Evolutionary conservation across 2,888 invertebrate genomes (phyloP).

Genomic region (Eilema sororculum): DNA sequence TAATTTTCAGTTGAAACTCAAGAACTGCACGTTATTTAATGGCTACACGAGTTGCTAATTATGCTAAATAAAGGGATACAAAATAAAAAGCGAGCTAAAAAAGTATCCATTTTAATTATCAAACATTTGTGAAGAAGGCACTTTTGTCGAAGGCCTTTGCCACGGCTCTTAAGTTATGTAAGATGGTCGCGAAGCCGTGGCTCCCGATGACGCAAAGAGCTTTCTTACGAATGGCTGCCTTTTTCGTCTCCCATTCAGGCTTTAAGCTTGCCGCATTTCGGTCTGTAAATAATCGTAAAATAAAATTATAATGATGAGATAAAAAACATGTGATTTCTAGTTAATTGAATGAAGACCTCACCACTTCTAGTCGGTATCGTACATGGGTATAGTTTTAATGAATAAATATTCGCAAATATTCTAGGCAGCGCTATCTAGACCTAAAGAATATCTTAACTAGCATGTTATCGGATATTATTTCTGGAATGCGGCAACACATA

Average conservation of each 20-base stretch:
- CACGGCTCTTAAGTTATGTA: conserved; percentile 17
- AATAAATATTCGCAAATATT: too few relatives aligned
- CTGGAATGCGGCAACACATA: too few relatives aligned
- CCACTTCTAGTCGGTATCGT: too few relatives aligned
- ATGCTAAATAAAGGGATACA: not conserved
- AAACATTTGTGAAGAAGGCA: conserved; percentile 21
- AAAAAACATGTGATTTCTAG: too few relatives aligned
- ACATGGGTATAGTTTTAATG: too few relatives aligned
- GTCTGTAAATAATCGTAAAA: conserved; percentile 8
- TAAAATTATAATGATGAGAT: not conserved
- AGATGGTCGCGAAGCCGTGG: conserved; percentile 13
- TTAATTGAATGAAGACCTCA: too few relatives aligned
- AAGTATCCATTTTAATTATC: conserved; percentile 7
- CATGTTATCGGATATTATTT: too few relatives aligned
- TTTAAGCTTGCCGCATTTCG: not conserved
- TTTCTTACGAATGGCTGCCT: conserved; percentile 12
- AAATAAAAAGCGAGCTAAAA: not conserved
- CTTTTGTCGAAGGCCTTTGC: conserved; percentile 17
- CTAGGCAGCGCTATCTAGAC: too few relatives aligned
- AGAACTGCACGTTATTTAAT: too few relatives aligned
- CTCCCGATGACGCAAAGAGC: conserved; percentile 8
- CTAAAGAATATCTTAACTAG: too few relatives aligned
- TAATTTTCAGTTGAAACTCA: too few relatives aligned
- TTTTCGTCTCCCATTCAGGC: conserved; percentile 4
- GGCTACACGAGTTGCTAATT: too few relatives aligned